phyloP scores from a whole-genome alignment of 2,797 vertebrate species.

The Peromyscus attwateri region DNA sequence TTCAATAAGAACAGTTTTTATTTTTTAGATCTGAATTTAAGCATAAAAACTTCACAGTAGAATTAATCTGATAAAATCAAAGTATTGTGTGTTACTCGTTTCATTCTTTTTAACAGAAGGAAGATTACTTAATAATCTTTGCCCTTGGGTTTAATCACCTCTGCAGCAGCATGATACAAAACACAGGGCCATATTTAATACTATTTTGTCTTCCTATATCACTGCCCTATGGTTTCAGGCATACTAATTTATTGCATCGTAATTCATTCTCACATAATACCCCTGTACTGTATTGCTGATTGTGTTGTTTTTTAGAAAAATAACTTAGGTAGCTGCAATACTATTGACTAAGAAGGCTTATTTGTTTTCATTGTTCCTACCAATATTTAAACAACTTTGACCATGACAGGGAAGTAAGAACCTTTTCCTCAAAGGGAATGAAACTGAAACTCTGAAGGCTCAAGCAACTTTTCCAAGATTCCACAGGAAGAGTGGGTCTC shows the following conservation, averaged over 20 bases:
- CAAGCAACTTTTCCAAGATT: neutral
- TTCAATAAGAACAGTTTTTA: neutral
- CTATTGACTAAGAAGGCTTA: neutral
- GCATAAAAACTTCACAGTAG: neutral
- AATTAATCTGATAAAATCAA: constrained; percentile 15
- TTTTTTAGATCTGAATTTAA: neutral
- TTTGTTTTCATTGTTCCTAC: constrained; percentile 54
- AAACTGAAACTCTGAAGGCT: neutral
- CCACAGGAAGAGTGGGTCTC: neutral
- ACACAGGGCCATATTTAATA: neutral
- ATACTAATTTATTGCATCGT: neutral
- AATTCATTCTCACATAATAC: neutral
- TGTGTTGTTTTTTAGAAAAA: neutral
- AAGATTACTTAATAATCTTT: neutral
- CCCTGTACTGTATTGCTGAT: neutral
- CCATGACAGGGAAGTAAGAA: neutral
- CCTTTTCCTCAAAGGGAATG: neutral
- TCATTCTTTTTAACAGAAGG: neutral
- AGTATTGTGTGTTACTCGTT: neutral
- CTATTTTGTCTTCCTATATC: neutral
- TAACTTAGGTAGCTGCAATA: neutral
- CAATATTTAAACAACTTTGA: neutral
- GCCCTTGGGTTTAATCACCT: neutral
- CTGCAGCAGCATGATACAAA: neutral
- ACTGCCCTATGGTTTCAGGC: neutral